These are phyloP conservation scores for Brachionus asplanchnoidis DNA, from an alignment of 1,140 invertebrate genomes.

Conservation along the genomic window DNA sequence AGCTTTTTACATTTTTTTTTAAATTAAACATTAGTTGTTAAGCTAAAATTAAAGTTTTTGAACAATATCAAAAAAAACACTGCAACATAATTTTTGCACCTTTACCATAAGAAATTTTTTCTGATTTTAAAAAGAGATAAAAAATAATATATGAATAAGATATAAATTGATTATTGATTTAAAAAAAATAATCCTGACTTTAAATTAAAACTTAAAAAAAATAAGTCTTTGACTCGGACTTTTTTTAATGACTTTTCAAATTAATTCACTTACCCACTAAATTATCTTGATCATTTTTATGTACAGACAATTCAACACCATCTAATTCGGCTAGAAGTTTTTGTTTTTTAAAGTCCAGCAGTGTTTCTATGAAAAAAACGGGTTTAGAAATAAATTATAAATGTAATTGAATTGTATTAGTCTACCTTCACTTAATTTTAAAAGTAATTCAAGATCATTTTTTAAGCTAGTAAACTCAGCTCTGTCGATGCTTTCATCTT, in stretches of 20 bases:
- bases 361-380: not conserved
- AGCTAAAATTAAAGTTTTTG: no score
- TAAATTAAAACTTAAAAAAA: no score
- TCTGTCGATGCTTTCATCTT: not conserved
- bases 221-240: no score
- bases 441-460: slow-evolving; percentile 17
- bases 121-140: no score
- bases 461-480: not conserved
- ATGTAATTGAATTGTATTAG: no score
- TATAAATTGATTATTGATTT: not conserved
- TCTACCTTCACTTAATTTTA: slow-evolving; percentile 16
- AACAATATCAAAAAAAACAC: no score
- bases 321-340: not conserved
- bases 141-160: not conserved
- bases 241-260: no score
- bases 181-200: no score
- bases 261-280: not conserved
- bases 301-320: not conserved
- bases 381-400: not conserved
- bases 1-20: no score
- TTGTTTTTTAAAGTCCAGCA: slow-evolving; percentile 15
- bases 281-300: not conserved
- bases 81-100: no score
- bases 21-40: no score
- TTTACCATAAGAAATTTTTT: no score